Evolutionary conservation across 2,888 invertebrate genomes (phyloP).

Genomic region (Heterodera filipjevi): DNA sequence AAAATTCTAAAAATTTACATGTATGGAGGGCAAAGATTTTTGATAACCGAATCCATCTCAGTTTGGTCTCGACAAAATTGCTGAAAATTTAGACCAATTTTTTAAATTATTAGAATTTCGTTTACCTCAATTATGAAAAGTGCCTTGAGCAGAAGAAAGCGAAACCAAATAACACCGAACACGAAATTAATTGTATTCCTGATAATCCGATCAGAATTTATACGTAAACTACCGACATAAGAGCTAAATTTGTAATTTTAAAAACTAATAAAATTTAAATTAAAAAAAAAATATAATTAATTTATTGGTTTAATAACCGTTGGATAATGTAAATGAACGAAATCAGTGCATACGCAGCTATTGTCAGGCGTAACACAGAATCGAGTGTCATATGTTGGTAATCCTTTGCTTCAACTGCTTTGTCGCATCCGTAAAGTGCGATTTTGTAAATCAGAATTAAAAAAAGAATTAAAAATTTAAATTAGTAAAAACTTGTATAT

Average conservation of each 20-base stretch:
- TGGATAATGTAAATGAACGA: constrained; percentile 25
- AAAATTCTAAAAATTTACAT: background rate
- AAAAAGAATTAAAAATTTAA: background rate
- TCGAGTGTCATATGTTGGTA: constrained; percentile 6
- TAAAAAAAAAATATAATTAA: background rate
- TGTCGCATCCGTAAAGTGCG: constrained; percentile 23
- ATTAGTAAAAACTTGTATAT: background rate
- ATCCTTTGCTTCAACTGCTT: constrained; percentile 13
- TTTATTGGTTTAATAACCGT: too few relatives aligned
- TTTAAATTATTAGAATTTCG: background rate
- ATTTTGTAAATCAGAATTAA: constrained; percentile 17
- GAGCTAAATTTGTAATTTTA: constrained; percentile 2
- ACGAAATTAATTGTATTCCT: constrained; percentile 20
- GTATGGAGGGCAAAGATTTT: constrained; percentile 22
- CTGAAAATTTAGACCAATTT: background rate
- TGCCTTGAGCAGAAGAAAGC: constrained; percentile 16
- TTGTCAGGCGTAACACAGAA: constrained; percentile 16
- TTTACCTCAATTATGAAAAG: constrained; percentile 20
- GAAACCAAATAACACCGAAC: constrained; percentile 21
- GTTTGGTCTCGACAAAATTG: constrained; percentile 23
- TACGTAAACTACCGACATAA: background rate
- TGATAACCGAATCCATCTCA: constrained; percentile 14
- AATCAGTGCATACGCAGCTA: constrained; percentile 10
- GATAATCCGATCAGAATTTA: background rate
- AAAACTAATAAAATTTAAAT: background rate